Base-by-base conservation (phyloP, 2,888 invertebrate species). In the Dasypolia templi region DNA sequence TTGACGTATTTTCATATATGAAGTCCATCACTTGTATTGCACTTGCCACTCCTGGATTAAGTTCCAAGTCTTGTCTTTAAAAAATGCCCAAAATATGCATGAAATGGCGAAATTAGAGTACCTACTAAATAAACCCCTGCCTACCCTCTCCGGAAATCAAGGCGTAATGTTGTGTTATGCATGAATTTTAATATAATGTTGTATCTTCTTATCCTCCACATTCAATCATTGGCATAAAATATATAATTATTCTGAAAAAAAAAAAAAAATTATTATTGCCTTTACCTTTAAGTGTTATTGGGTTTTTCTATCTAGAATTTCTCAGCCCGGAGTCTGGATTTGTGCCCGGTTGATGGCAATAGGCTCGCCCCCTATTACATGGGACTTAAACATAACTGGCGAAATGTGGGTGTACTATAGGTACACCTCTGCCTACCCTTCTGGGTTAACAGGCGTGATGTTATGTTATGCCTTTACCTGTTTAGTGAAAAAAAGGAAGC, bases 191-290 rank as follows among this genome's bases (percentile, higher is more conserved):
- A 46, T 14, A 29, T 17, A 44, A 29, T 55, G 29, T 58, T 49
- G 39, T 59, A 58, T 53, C 39, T 58, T 80, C 17, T 39, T 64
- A 42, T 65, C 29, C 53, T 81, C 69, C 82, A 46, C 64, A 53
- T 62, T 46, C 29, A 44, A 58, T 56, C 63, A 81, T 75, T 61
- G 35, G 49, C 17, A n/a, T 26, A 70, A 29, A 19, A 42, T n/a
- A n/a, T 35, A 44, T 22, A 6, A 3, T 56, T 26, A 9, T 55
- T 56, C 82, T 79, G 77, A 69, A 82, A 77, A 19, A 49, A 74
- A 4, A 69, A 77, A 82, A 77, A 19, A 49, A 74, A 6, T 26
- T 22, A 35, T 53, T 19, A 35, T 26, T 35, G 26, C 7, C 14
- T 26, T 35, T 32, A 63, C 4, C 17, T 42, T n/a, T n/a, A n/a